Evolutionary conservation across 2,113 vertebrate genomes (phyloP), one percentile per base, ranked within the genome.

Genomic region (Eretmochelys imbricata): DNA sequence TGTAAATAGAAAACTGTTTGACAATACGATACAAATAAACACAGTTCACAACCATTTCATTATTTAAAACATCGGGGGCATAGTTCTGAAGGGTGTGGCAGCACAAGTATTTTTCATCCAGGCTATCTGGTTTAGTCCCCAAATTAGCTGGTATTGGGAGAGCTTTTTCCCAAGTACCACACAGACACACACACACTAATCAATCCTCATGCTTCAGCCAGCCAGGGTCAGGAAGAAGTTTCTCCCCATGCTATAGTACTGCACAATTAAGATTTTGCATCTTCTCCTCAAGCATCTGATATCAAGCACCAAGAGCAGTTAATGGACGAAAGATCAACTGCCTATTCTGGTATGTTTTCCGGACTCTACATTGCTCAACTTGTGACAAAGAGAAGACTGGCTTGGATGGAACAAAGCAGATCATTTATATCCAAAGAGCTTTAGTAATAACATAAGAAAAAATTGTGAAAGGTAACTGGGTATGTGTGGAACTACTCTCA

Each of bases 131-230:
- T 82, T 95, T 72, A 3, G 91, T 1, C 50, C 89, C 80, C 72
- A 35, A 83, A 84, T 85, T 48, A 91, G 91, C 3, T 65, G 69
- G 38, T 72, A 75, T 72, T 16, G 1, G 75, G 81, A 83, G 79
- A 89, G 85, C 84, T 62, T 93, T 81, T 95, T 94, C 95, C 94
- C 88, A 94, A 95, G 89, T 80, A 62, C 27, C 53, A 50, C 24
- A 88, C 20, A n/a, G 51, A 82, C 62, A 91, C 38, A 78, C 38
- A 78, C 81, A 96, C 92, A 89, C 72, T 82, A 31, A 88, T 5
- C 2, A 1, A 94, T 79, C 84, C 87, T 81, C 84, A 55, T 25
- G 80, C 42, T 80, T 46, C 48, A 38, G 50, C 85, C 65, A n/a
- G 35, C 20, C 10, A n/a, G 35, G 62, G 53, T 17, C 80, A 93